Conservation (phyloP, 1,140 invertebrate species). For the Hylyphantes graminicola region DNA sequence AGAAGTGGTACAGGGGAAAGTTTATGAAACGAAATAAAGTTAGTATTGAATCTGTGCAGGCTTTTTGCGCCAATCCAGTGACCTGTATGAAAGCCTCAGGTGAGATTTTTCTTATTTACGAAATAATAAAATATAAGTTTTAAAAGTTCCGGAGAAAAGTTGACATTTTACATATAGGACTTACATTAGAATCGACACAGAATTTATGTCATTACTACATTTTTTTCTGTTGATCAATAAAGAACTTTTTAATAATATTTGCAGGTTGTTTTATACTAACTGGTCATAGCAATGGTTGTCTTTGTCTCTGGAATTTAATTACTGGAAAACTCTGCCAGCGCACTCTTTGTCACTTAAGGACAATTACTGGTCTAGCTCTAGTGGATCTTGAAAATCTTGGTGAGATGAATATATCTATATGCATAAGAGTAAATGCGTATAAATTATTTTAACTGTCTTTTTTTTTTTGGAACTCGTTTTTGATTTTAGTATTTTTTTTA, state of each 20-base stretch:
- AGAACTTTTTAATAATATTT: background rate
- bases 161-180: too few relatives aligned
- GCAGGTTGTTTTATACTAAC: constrained; percentile 44
- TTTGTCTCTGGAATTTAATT: constrained; percentile 27
- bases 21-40: constrained; percentile 7
- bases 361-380: constrained; percentile 28
- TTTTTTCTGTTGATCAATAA: too few relatives aligned
- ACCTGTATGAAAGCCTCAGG: constrained; percentile 35
- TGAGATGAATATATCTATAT: background rate
- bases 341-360: constrained; percentile 25
- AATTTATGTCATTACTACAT: too few relatives aligned
- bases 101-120: background rate
- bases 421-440: too few relatives aligned
- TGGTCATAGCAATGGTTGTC: constrained; percentile 32
- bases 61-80: constrained; percentile 13
- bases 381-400: constrained; percentile 45
- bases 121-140: background rate
- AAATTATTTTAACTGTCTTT: too few relatives aligned
- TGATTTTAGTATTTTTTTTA: too few relatives aligned
- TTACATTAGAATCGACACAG: too few relatives aligned
- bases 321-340: constrained; percentile 10
- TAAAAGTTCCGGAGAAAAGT: too few relatives aligned
- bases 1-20: constrained; percentile 25
- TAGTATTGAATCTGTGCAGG: background rate
- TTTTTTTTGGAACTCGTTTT: too few relatives aligned